A percentile compares a stretch with the other conserved stretches of the same genome.
Conservation (phyloP, 2,113 vertebrate genomes). For the Oreocharis arfaki region DNA sequence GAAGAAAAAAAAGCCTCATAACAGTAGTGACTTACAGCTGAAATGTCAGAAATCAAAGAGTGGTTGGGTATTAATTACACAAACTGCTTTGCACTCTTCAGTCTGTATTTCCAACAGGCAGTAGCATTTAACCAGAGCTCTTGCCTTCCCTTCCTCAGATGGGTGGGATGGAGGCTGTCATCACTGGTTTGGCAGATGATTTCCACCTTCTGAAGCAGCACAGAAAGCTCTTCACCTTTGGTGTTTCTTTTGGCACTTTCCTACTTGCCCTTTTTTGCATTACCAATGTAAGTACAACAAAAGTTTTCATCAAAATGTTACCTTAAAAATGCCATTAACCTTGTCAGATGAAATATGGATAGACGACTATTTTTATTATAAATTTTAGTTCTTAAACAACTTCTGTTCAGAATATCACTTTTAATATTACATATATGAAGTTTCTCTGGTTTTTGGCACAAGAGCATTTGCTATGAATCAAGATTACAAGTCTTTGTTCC, state of each 20-base stretch:
- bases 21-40: neutral
- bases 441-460: neutral
- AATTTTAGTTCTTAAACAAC: neutral
- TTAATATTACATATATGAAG: neutral
- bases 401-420: neutral
- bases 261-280: slow-evolving; percentile 88
- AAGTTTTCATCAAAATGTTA: neutral
- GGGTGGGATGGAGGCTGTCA: slow-evolving; percentile 98
- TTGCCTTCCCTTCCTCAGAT: slow-evolving; percentile 75
- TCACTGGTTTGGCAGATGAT: slow-evolving; percentile 95
- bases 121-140: neutral
- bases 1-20: neutral
- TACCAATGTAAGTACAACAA: slow-evolving; percentile 86
- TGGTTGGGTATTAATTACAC: neutral
- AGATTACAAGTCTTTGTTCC: neutral
- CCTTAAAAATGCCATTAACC: neutral
- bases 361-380: neutral
- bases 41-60: neutral
- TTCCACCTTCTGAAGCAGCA: slow-evolving; percentile 91
- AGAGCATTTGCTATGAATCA: neutral
- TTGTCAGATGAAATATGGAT: neutral
- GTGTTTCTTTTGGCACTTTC: slow-evolving; percentile 86
- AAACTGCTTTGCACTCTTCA: neutral
- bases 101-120: neutral
- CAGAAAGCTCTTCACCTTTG: slow-evolving; percentile 91